Percentiles rank a stretch among this genome's conserved stretches.
These are phyloP conservation scores for Epsilonema sp. DNA, from an alignment of 2,888 invertebrate genomes.

Conservation along the genomic window DNA sequence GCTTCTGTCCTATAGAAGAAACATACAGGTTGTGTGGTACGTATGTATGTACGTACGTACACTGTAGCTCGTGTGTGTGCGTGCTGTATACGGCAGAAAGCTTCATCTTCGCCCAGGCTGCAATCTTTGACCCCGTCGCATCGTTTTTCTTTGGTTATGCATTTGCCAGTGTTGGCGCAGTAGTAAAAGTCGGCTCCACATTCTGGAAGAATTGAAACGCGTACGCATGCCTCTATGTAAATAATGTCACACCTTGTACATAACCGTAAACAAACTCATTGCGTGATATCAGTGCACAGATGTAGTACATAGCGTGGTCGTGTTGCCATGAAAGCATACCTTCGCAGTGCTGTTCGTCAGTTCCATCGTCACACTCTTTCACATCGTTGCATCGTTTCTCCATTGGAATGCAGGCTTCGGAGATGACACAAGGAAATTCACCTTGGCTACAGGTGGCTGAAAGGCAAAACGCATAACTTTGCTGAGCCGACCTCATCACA, in stretches of 20 bases:
- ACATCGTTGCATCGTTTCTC: slow-evolving; percentile 22
- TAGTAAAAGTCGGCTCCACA: slow-evolving; percentile 22
- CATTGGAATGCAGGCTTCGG: slow-evolving; percentile 19
- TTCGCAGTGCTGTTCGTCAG: slow-evolving; percentile 16
- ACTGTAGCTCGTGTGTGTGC: too few species aligned
- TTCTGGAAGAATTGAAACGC: slow-evolving; percentile 15
- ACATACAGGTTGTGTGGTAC: too few species aligned
- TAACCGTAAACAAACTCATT: too few species aligned
- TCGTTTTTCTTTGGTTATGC: slow-evolving; percentile 18
- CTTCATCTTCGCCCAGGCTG: slow-evolving; percentile 25
- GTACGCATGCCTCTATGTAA: too few species aligned
- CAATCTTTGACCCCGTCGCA: slow-evolving; percentile 25
- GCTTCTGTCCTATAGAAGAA: too few species aligned
- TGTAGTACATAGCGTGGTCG: too few species aligned
- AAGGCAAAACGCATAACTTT: too few species aligned
- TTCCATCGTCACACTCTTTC: slow-evolving; percentile 24
- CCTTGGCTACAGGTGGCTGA: slow-evolving; percentile 20
- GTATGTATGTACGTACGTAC: too few species aligned
- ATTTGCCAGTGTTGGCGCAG: slow-evolving; percentile 22
- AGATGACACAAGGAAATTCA: slow-evolving; percentile 24
- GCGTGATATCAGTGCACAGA: too few species aligned
- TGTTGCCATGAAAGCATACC: too few species aligned
- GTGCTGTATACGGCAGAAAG: slow-evolving; percentile 17
- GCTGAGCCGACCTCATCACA: too few species aligned
- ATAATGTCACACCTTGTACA: too few species aligned